Evolutionary conservation across 2,797 vertebrate species (phyloP).

Genomic region (Onychomys leucogaster): DNA sequence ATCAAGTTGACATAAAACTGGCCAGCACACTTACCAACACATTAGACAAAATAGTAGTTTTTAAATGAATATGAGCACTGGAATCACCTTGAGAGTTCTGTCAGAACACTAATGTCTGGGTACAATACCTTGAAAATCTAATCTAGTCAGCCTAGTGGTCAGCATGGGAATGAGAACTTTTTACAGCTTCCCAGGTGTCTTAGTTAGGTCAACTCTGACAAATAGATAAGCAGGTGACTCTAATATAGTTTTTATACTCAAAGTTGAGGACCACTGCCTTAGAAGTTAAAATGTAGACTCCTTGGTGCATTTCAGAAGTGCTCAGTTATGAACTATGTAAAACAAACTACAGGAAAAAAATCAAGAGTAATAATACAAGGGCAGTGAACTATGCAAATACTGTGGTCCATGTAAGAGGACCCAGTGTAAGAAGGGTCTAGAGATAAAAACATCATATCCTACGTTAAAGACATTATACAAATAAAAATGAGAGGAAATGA

Average conservation of each 20-base stretch:
- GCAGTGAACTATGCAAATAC: not conserved
- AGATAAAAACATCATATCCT: not conserved
- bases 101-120: not conserved
- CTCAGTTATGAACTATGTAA: not conserved
- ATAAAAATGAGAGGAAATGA: not conserved
- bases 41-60: not conserved
- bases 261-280: not conserved
- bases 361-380: not conserved
- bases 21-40: not conserved
- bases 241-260: not conserved
- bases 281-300: not conserved
- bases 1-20: not conserved
- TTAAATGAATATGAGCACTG: not conserved
- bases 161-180: not conserved
- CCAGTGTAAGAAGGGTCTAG: not conserved
- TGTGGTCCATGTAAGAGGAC: rapidly evolving
- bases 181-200: not conserved
- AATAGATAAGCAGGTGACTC: not conserved
- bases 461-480: not conserved
- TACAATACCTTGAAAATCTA: not conserved
- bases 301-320: not conserved
- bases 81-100: not conserved
- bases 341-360: not conserved
- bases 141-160: not conserved
- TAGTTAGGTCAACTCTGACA: not conserved